A percentile compares a stretch with the other conserved stretches of the same genome.
Conservation (phyloP, 2,113 vertebrate genomes). For the Tonatia bakeri region DNA sequence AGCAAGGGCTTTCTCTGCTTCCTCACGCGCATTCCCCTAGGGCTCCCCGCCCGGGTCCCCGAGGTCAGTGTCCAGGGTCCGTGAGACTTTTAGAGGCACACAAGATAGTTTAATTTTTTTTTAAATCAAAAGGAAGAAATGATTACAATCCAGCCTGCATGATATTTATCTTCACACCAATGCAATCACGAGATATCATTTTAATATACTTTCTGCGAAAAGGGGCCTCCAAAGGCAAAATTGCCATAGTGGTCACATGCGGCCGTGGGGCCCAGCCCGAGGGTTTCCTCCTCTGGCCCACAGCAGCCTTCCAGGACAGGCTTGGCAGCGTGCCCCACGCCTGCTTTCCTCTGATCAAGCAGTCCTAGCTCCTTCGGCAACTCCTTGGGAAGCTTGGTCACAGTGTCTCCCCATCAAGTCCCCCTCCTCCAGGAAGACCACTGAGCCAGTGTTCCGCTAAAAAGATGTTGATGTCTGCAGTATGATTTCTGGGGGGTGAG, state of each 20-base stretch:
- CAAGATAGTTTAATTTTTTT: not conserved
- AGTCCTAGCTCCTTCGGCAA: not conserved
- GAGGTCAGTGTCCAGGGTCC: not conserved
- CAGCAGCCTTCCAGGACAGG: not conserved
- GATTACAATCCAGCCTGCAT: not conserved
- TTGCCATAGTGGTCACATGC: no score
- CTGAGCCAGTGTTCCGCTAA: not conserved
- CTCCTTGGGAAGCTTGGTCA: not conserved
- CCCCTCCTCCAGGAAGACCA: not conserved
- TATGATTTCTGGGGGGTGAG: not conserved
- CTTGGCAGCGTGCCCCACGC: not conserved
- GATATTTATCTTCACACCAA: not conserved
- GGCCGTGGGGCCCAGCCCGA: no score
- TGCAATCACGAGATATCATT: not conserved
- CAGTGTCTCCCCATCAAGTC: not conserved
- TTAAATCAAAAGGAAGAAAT: not conserved
- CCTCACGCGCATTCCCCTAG: not conserved
- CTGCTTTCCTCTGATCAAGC: not conserved
- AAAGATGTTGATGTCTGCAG: not conserved
- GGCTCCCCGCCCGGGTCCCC: not conserved
- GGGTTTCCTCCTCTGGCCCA: not conserved
- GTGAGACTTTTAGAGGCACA: not conserved
- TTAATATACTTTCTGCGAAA: not conserved
- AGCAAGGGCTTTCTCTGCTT: not conserved
- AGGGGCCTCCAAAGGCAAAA: not conserved